Conservation (phyloP, 2,113 vertebrate species). For the Hyla sarda region DNA sequence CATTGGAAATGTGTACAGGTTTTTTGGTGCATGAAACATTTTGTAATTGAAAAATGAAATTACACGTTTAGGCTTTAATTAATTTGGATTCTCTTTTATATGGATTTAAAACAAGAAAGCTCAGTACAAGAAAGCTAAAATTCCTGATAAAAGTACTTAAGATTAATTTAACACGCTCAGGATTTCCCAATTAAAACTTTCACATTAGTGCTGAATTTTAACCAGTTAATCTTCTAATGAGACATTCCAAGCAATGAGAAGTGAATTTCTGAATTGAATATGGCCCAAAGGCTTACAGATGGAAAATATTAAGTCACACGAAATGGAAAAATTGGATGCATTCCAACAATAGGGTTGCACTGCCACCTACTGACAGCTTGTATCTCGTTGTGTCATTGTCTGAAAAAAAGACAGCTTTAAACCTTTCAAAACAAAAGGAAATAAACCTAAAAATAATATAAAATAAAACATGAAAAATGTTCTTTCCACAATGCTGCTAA, state of each 20-base stretch:
- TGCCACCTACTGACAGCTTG: constrained; percentile 75
- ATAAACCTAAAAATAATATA: neutral
- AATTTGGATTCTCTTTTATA: constrained; percentile 63
- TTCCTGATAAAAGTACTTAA: constrained; percentile 73
- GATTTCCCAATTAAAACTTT: constrained; percentile 76
- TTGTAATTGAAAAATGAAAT: constrained; percentile 61
- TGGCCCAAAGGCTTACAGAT: constrained; percentile 70
- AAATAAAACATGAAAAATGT: neutral
- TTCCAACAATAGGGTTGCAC: constrained; percentile 65
- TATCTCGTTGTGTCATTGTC: neutral
- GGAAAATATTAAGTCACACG: constrained; percentile 61
- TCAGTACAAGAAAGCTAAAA: constrained; percentile 45
- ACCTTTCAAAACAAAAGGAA: neutral
- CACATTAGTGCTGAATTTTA: constrained; percentile 72
- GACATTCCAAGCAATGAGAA: constrained; percentile 70
- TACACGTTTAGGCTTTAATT: constrained; percentile 64
- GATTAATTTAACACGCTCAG: constrained; percentile 73
- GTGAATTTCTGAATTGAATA: constrained; percentile 66
- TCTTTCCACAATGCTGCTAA: neutral
- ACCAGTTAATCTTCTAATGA: constrained; percentile 74
- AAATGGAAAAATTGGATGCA: constrained; percentile 61
- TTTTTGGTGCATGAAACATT: constrained; percentile 61
- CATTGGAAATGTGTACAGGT: constrained; percentile 42
- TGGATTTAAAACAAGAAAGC: constrained; percentile 59
- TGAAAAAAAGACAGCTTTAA: neutral